These are phyloP conservation scores for Mus minutoides DNA, from an alignment of 2,797 vertebrate genomes.

Conservation along the genomic window DNA sequence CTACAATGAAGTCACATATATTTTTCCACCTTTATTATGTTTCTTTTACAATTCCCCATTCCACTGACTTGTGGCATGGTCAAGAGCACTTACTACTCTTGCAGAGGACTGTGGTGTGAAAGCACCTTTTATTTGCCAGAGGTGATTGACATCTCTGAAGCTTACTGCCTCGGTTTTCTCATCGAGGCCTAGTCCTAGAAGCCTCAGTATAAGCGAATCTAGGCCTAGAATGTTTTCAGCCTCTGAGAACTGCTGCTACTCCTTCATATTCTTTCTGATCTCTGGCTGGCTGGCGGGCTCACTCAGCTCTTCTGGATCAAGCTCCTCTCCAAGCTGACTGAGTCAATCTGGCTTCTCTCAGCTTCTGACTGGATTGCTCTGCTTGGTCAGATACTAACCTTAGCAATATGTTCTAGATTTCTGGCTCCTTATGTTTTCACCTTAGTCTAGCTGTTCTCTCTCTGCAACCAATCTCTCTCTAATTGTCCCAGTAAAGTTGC, in stretches of 20 bases:
- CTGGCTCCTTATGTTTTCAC: not conserved
- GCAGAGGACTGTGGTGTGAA: not conserved
- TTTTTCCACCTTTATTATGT: not conserved
- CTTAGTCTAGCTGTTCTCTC: not conserved
- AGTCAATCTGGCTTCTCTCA: not conserved
- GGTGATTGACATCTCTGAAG: not conserved
- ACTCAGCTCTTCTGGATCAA: not conserved
- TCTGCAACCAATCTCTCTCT: not conserved
- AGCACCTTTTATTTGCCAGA: not conserved
- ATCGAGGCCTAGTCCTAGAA: not conserved
- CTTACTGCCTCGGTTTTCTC: not conserved
- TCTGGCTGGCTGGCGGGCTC: not conserved
- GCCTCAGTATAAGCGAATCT: not conserved
- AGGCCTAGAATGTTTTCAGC: not conserved
- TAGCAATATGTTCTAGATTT: not conserved
- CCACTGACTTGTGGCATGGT: not conserved
- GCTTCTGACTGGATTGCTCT: not conserved
- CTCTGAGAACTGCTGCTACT: not conserved
- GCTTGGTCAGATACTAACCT: not conserved
- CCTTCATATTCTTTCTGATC: not conserved
- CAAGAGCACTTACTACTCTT: not conserved
- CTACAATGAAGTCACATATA: not conserved
- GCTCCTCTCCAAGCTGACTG: not conserved
- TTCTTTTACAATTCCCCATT: not conserved
- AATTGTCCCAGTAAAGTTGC: not conserved